A percentile compares a stretch with the other conserved stretches of the same genome.
Evolutionary conservation across 2,888 invertebrate species (phyloP).

Genomic region (Chrysotoxum bicinctum): DNA sequence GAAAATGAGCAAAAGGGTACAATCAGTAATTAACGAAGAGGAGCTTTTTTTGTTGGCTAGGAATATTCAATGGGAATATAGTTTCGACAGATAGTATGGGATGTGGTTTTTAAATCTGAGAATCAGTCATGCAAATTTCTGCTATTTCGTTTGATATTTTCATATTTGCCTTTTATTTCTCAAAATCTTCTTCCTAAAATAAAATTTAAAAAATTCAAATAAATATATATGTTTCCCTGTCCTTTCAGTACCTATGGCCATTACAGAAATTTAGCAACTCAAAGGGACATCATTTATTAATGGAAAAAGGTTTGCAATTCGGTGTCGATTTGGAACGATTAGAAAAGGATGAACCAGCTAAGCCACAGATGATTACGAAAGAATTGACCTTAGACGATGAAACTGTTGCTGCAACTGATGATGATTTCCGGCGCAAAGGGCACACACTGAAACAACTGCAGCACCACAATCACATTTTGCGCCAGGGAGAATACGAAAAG

Average conservation of each 20-base stretch:
- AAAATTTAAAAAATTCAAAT: neutral
- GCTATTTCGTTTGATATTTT: slow-evolving; percentile 37
- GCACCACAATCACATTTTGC: slow-evolving; percentile 46
- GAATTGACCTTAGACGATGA: slow-evolving; percentile 68
- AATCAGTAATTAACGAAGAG: slow-evolving; percentile 61
- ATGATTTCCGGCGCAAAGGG: slow-evolving; percentile 35
- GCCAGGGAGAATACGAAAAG: slow-evolving; percentile 45
- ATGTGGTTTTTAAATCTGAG: neutral
- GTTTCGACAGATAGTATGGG: neutral
- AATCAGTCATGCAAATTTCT: slow-evolving; percentile 60
- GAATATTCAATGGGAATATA: neutral
- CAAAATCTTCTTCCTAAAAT: neutral
- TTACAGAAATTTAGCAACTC: slow-evolving; percentile 89
- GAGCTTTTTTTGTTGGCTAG: neutral
- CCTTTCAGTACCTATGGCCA: slow-evolving; percentile 89
- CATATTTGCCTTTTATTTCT: slow-evolving; percentile 8
- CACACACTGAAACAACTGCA: slow-evolving; percentile 62
- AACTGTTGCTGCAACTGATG: slow-evolving; percentile 4
- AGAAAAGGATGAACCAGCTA: slow-evolving; percentile 79
- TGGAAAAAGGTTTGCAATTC: slow-evolving; percentile 81
- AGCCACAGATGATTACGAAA: slow-evolving; percentile 75
- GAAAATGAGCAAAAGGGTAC: slow-evolving; percentile 52
- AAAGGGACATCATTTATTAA: slow-evolving; percentile 87
- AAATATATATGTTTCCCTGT: slow-evolving; percentile 21
- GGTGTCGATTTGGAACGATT: slow-evolving; percentile 80